Evolutionary conservation across 1,140 invertebrate species (phyloP).

Genomic region (Semibalanus balanoides): DNA sequence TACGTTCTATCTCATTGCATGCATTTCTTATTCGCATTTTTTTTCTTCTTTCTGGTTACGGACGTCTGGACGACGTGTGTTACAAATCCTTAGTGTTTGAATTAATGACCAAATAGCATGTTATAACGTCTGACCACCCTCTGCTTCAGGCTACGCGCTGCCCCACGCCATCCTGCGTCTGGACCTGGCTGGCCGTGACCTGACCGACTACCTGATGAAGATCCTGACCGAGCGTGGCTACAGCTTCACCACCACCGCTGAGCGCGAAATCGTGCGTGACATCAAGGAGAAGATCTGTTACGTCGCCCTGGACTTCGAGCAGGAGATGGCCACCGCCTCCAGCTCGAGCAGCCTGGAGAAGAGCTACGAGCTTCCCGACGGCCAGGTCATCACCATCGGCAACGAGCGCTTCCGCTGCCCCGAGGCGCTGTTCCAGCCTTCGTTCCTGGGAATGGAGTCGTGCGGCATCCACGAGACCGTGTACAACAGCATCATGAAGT

Average conservation of each 20-base stretch:
- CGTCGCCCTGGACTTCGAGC: no score
- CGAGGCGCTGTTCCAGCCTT: conserved; percentile 90
- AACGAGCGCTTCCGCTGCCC: conserved; percentile 96
- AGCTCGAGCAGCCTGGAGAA: no score
- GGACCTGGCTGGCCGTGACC: no score
- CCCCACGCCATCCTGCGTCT: no score
- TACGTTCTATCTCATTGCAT: no score
- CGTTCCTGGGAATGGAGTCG: conserved; percentile 89
- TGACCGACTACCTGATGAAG: conserved; percentile 40
- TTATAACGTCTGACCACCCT: conserved; percentile 36
- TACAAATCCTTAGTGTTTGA: background rate
- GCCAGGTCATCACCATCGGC: conserved; percentile 88
- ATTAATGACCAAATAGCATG: conserved; percentile 22
- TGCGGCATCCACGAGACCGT: conserved; percentile 87
- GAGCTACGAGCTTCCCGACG: conserved; percentile 88
- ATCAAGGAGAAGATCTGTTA: no score
- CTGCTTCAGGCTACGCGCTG: conserved; percentile 38
- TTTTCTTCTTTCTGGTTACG: background rate
- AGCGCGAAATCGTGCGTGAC: no score
- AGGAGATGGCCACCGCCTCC: conserved; percentile 37
- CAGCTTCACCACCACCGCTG: no score
- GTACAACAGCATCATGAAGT: conserved; percentile 96
- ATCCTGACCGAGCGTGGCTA: no score
- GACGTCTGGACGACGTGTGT: no score
- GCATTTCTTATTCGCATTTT: background rate